A percentile compares a stretch with the other conserved stretches of the same genome.
Conservation (phyloP, 2,113 vertebrate species). For the Chaenocephalus aceratus region DNA sequence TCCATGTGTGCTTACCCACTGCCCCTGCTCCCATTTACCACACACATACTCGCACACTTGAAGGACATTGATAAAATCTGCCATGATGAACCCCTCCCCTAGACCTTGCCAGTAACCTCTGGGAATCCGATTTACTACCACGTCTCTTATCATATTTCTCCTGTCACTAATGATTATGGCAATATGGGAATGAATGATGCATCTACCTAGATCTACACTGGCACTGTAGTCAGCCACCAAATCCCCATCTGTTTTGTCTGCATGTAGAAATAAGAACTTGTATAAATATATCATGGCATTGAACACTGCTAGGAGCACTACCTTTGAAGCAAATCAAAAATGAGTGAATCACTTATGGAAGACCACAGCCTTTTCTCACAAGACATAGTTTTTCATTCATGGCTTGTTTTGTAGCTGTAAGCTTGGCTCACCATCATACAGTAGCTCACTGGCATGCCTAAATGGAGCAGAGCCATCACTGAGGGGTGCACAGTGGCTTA, state of each 20-base stretch:
- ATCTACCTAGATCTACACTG: slow-evolving; percentile 34
- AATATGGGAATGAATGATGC: slow-evolving; percentile 56
- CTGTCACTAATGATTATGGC: slow-evolving; percentile 71
- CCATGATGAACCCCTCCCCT: slow-evolving; percentile 68
- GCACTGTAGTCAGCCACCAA: slow-evolving; percentile 19
- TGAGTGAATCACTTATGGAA: background rate
- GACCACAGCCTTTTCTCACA: background rate
- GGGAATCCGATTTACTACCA: slow-evolving; percentile 64
- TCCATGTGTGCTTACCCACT: slow-evolving; percentile 9
- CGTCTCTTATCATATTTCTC: slow-evolving; percentile 71
- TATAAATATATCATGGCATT: background rate
- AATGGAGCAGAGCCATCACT: slow-evolving; percentile 35
- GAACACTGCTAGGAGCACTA: background rate
- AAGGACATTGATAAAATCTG: slow-evolving; percentile 77
- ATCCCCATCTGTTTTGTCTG: slow-evolving; percentile 8
- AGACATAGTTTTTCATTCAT: slow-evolving; percentile 1
- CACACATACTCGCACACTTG: slow-evolving; percentile 48
- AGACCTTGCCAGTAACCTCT: slow-evolving; percentile 76
- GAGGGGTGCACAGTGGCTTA: slow-evolving; percentile 40
- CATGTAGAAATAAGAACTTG: slow-evolving; percentile 3
- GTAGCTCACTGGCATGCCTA: slow-evolving; percentile 8
- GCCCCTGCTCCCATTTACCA: slow-evolving; percentile 14
- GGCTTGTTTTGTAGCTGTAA: slow-evolving; percentile 18
- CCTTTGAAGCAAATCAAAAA: slow-evolving; percentile 14
- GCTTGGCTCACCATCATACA: background rate